A percentile compares a stretch with the other conserved stretches of the same genome.
Evolutionary conservation across 2,113 vertebrate genomes (phyloP).

Genomic region (Oophaga pumilio): DNA sequence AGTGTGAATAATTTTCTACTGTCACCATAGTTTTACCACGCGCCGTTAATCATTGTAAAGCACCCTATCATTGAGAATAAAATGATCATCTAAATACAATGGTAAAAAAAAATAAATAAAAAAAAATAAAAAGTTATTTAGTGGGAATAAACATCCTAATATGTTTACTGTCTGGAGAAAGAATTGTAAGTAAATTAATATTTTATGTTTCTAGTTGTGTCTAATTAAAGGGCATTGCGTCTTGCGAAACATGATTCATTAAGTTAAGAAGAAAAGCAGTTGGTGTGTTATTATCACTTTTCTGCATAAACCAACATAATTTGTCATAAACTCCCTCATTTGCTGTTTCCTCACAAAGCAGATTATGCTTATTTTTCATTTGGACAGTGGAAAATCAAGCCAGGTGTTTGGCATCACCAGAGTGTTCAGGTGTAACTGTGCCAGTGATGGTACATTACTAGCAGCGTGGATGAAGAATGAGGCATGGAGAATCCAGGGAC

Average conservation of each 20-base stretch:
- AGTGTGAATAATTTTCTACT: conserved; percentile 20
- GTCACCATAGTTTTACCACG: conserved; percentile 23
- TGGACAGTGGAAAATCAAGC: conserved; percentile 98
- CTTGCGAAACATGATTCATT: conserved; percentile 83
- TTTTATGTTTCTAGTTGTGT: conserved; percentile 75
- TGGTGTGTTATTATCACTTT: conserved; percentile 84
- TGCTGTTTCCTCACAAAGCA: conserved; percentile 97
- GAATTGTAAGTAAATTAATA: conserved; percentile 83
- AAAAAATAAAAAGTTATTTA: conserved; percentile 13
- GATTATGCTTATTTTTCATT: conserved; percentile 99
- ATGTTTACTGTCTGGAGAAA: conserved; percentile 81
- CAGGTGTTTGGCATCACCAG: conserved; percentile 99
- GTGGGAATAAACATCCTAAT: conserved; percentile 70
- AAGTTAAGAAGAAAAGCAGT: conserved; percentile 83
- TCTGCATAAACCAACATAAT: conserved; percentile 96
- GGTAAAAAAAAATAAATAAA: neutral
- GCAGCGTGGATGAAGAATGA: conserved; percentile 98
- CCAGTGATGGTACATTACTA: conserved; percentile 97
- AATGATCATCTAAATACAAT: conserved; percentile 23
- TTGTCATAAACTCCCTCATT: conserved; percentile 99
- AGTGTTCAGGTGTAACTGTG: conserved; percentile 99
- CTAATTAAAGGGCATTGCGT: conserved; percentile 82
- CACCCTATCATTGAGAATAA: conserved; percentile 20
- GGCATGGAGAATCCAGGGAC: conserved; percentile 92
- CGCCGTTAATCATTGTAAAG: conserved; percentile 44